Percentiles rank a stretch among this genome's conserved stretches.
phyloP scores from a whole-genome alignment of 2,888 invertebrate genomes.

The Megaustenia siamemsis region DNA sequence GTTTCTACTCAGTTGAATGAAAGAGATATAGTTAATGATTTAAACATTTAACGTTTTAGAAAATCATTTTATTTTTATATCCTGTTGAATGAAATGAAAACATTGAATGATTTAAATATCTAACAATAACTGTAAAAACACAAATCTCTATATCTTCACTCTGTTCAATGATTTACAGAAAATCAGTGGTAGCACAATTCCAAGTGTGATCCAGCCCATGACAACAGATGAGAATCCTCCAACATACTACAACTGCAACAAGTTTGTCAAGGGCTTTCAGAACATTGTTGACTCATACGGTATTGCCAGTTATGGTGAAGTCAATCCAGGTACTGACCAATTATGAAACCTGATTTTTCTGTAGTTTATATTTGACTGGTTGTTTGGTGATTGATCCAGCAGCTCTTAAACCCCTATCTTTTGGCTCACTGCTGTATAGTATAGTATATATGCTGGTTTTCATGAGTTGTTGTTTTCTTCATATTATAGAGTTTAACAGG shows the following conservation, averaged over 20 bases:
- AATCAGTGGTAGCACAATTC: constrained; percentile 94
- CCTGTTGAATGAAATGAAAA: too few species aligned
- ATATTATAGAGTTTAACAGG: too few species aligned
- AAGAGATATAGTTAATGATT: too few species aligned
- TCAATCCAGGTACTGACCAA: constrained; percentile 89
- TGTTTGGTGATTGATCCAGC: too few species aligned
- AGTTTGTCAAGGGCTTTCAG: constrained; percentile 97
- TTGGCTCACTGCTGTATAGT: too few species aligned
- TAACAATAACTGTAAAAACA: neutral
- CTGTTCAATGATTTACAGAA: constrained; percentile 83
- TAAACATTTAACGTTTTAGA: too few species aligned
- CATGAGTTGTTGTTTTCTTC: too few species aligned
- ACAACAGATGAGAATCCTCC: constrained; percentile 91
- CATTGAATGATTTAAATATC: neutral
- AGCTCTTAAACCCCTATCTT: too few species aligned
- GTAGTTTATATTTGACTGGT: too few species aligned
- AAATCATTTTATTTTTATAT: too few species aligned
- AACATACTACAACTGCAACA: constrained; percentile 96
- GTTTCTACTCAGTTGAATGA: too few species aligned
- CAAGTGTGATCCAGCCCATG: constrained; percentile 97
- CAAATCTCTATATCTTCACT: neutral
- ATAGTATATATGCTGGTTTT: too few species aligned
- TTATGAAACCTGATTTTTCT: neutral
- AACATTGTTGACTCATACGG: constrained; percentile 97
- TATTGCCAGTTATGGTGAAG: constrained; percentile 95